Evolutionary conservation across 2,797 vertebrate species (phyloP).

Genomic region (Chelon auratus): DNA sequence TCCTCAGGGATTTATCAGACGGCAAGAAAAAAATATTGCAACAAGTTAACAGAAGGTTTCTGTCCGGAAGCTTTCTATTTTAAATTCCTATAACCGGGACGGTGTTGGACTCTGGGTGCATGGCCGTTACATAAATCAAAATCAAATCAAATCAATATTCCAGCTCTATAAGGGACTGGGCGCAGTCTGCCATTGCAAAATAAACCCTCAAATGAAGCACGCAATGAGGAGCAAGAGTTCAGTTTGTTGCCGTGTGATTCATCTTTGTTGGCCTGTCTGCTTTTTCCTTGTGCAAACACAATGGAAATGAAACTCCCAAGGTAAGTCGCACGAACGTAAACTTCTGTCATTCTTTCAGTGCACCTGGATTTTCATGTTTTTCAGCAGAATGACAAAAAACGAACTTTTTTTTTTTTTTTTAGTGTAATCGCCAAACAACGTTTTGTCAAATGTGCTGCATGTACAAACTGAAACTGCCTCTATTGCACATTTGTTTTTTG

Average conservation of each 20-base stretch:
- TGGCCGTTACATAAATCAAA: slow-evolving; percentile 68
- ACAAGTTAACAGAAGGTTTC: background rate
- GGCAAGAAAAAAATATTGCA: background rate
- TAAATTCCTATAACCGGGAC: slow-evolving; percentile 18
- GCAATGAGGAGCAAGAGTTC: slow-evolving; percentile 41
- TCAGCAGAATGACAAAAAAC: background rate
- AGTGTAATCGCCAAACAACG: no score
- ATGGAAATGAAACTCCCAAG: slow-evolving; percentile 36
- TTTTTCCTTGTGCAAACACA: slow-evolving; percentile 36
- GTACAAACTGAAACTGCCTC: no score
- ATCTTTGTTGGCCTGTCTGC: slow-evolving; percentile 50
- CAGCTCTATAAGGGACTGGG: slow-evolving; percentile 30
- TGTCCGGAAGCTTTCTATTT: background rate
- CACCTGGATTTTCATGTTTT: slow-evolving; percentile 30
- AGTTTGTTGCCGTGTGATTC: slow-evolving; percentile 41
- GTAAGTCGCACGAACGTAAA: slow-evolving; percentile 10
- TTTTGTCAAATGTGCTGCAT: no score
- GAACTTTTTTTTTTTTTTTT: no score
- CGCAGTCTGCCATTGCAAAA: slow-evolving; percentile 39
- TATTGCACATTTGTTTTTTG: no score
- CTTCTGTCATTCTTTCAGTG: slow-evolving; percentile 4
- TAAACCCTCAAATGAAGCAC: slow-evolving; percentile 23
- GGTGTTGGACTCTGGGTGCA: slow-evolving; percentile 7
- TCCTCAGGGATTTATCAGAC: background rate
- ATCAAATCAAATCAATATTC: slow-evolving; percentile 66